Evolutionary conservation across 2,888 invertebrate species (phyloP).

Genomic region (Caradrina clavipalpis): DNA sequence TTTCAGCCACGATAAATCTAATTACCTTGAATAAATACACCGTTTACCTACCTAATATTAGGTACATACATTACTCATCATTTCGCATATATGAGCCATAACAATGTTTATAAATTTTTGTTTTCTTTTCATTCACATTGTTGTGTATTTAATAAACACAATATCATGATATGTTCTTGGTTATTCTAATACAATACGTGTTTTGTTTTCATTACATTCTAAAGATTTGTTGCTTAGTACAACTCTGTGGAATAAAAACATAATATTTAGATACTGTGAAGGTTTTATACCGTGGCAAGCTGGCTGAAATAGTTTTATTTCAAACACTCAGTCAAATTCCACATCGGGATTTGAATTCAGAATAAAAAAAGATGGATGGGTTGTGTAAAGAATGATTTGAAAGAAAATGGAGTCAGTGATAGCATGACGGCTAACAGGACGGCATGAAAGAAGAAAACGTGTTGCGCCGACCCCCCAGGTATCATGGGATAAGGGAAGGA

Average conservation of each 20-base stretch:
- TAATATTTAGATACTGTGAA: too few relatives aligned
- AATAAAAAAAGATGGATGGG: too few relatives aligned
- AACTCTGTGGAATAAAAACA: background rate
- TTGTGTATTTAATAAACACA: constrained; percentile 51
- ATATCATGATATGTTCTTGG: constrained; percentile 17
- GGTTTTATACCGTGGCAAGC: too few relatives aligned
- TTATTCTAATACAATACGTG: constrained; percentile 27
- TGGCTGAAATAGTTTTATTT: too few relatives aligned
- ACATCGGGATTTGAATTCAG: too few relatives aligned
- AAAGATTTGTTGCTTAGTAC: background rate
- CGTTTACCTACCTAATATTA: background rate
- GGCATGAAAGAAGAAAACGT: too few relatives aligned
- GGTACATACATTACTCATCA: constrained; percentile 13
- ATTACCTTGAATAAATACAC: constrained; percentile 21
- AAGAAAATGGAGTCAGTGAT: too few relatives aligned
- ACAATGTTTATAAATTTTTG: constrained; percentile 43
- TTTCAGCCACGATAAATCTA: constrained; percentile 24
- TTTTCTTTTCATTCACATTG: constrained; percentile 37
- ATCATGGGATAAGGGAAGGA: too few relatives aligned
- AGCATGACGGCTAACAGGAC: too few relatives aligned
- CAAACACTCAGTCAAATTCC: too few relatives aligned
- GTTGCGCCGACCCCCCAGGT: too few relatives aligned
- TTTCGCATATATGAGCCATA: constrained; percentile 1
- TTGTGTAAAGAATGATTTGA: too few relatives aligned
- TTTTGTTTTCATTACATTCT: constrained; percentile 27